Conservation (phyloP, 2,797 vertebrate genomes). For the Phrynocephalus forsythii region DNA sequence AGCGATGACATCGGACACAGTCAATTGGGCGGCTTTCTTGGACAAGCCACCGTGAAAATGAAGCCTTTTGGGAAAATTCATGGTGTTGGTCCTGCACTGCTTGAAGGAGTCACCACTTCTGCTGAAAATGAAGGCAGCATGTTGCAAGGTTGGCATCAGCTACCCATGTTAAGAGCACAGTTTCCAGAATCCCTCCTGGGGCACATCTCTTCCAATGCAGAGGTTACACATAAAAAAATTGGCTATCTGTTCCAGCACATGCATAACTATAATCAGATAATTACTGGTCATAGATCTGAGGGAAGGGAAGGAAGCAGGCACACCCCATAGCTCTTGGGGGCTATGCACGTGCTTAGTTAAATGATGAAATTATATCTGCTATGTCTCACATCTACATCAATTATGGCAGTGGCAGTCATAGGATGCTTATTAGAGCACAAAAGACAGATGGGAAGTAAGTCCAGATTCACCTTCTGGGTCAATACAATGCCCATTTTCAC, state of each 20-base stretch:
- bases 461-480: background rate
- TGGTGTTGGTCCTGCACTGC: background rate
- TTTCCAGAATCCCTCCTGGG: background rate
- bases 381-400: too few relatives aligned
- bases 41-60: background rate
- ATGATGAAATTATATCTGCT: too few relatives aligned
- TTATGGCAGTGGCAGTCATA: too few relatives aligned
- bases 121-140: background rate
- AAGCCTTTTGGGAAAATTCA: background rate
- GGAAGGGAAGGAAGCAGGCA: background rate
- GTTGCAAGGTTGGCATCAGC: background rate
- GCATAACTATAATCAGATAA: background rate
- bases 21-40: background rate
- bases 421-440: background rate
- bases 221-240: background rate
- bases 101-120: background rate
- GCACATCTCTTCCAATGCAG: background rate
- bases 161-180: background rate
- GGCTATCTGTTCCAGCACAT: background rate
- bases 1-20: background rate
- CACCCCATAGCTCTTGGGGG: background rate
- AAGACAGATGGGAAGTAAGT: conserved; percentile 21
- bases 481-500: background rate
- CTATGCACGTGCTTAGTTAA: background rate
- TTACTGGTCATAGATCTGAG: too few relatives aligned